Evolutionary conservation across 2,113 vertebrate genomes (phyloP).

Genomic region (Gymnogyps californianus): DNA sequence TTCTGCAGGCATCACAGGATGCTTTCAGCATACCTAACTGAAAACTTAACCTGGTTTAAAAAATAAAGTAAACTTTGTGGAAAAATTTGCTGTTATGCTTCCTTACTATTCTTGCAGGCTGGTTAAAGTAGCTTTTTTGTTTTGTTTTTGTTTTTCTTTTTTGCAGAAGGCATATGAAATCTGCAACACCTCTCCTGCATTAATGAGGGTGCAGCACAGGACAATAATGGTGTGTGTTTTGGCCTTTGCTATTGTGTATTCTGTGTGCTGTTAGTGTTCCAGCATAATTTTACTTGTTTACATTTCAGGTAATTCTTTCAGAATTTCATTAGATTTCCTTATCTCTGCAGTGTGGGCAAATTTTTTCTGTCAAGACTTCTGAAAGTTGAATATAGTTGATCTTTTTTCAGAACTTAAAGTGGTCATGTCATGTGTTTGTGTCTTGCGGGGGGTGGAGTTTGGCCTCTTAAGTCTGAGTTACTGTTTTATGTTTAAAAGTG

Average conservation of each 20-base stretch:
- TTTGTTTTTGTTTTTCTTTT: constrained; percentile 28
- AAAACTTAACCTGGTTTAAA: not conserved
- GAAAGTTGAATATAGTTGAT: not conserved
- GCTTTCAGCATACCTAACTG: not conserved
- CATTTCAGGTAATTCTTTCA: constrained; percentile 6
- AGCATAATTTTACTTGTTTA: constrained; percentile 13
- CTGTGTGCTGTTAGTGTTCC: constrained; percentile 10
- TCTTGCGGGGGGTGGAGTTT: not conserved
- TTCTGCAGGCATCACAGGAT: not conserved
- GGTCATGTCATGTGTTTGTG: not conserved
- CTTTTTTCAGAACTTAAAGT: not conserved
- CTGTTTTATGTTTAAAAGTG: not conserved
- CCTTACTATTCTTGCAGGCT: constrained; percentile 9
- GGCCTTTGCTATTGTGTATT: constrained; percentile 18
- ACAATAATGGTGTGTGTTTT: constrained; percentile 27
- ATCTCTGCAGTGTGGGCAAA: not conserved
- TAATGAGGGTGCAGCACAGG: constrained; percentile 52
- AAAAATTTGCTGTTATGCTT: not conserved
- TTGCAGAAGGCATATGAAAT: constrained; percentile 43
- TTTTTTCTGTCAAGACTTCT: not conserved
- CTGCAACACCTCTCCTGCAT: constrained; percentile 43
- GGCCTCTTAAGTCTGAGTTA: not conserved
- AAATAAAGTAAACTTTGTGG: not conserved
- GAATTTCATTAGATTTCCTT: not conserved
- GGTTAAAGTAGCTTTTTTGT: constrained; percentile 23